These are phyloP conservation scores for Pseudanteris insignis DNA, from an alignment of 2,888 invertebrate species.

Conservation along the genomic window DNA sequence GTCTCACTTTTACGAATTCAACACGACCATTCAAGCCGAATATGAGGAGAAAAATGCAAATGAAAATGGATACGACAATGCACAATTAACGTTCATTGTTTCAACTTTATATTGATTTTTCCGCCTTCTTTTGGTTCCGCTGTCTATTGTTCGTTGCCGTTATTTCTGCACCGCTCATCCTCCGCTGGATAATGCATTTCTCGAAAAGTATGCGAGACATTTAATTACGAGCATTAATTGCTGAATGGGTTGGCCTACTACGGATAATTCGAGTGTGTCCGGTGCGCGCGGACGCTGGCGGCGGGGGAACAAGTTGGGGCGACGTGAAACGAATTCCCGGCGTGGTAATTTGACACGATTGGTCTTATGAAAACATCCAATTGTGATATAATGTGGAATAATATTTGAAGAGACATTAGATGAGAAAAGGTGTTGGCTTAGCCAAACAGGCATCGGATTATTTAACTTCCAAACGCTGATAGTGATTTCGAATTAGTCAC, in stretches of 20 bases:
- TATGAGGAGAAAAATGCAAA: slow-evolving; percentile 12
- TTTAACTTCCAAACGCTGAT: not conserved
- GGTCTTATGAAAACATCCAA: not conserved
- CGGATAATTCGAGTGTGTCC: slow-evolving; percentile 37
- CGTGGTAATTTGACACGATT: slow-evolving; percentile 3
- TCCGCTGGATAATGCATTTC: slow-evolving; percentile 18
- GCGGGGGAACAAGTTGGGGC: slow-evolving; percentile 7
- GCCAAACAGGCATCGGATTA: not conserved
- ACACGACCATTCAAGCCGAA: slow-evolving; percentile 4
- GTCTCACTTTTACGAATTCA: slow-evolving; percentile 18
- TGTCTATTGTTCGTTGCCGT: slow-evolving; percentile 21
- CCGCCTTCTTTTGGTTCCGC: not conserved
- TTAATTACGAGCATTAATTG: slow-evolving; percentile 39
- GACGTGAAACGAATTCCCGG: not conserved
- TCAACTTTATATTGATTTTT: slow-evolving; percentile 7
- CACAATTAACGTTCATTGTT: slow-evolving; percentile 36
- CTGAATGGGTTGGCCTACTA: slow-evolving; percentile 31
- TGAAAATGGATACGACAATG: slow-evolving; percentile 14
- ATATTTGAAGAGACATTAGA: not conserved
- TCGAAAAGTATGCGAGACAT: slow-evolving; percentile 19
- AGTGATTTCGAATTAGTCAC: too few relatives aligned
- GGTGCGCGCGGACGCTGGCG: too few relatives aligned
- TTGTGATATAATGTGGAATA: slow-evolving; percentile 5
- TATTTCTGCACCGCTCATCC: slow-evolving; percentile 1
- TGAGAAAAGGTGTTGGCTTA: not conserved